Evolutionary conservation across 1,140 invertebrate species (phyloP).

Genomic region (Calycopis cecrops): DNA sequence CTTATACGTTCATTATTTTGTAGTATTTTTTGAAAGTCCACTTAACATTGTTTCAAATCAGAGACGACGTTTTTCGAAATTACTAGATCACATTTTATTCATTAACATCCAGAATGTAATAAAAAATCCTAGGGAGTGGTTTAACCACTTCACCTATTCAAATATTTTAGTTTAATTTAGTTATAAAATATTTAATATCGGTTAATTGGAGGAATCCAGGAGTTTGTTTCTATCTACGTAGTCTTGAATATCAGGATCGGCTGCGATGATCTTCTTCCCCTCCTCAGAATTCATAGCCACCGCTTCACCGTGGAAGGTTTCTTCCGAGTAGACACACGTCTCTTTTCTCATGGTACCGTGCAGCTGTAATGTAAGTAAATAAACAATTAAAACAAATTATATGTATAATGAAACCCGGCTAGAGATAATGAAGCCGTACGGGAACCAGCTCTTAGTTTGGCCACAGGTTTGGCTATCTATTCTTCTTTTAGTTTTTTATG

Average conservation of each 20-base stretch:
- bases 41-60: no score
- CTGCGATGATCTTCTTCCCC: conserved; percentile 40
- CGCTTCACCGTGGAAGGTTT: conserved; percentile 74
- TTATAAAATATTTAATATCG: not conserved
- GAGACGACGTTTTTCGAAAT: no score
- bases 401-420: no score
- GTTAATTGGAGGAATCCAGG: not conserved
- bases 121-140: not conserved
- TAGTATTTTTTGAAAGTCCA: no score
- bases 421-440: no score
- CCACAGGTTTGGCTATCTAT: no score
- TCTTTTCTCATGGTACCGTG: conserved; percentile 81
- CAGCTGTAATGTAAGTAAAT: conserved; percentile 47
- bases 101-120: not conserved
- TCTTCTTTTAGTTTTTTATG: no score
- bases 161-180: not conserved
- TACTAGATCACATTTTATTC: no score
- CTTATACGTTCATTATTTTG: no score
- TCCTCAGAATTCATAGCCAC: conserved; percentile 36
- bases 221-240: conserved; percentile 28
- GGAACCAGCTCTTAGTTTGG: no score
- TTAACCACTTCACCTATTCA: not conserved
- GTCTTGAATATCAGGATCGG: conserved; percentile 38
- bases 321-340: conserved; percentile 80
- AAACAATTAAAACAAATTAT: no score